Evolutionary conservation across 2,888 invertebrate species (phyloP).

Genomic region (Tortricodes alternella): DNA sequence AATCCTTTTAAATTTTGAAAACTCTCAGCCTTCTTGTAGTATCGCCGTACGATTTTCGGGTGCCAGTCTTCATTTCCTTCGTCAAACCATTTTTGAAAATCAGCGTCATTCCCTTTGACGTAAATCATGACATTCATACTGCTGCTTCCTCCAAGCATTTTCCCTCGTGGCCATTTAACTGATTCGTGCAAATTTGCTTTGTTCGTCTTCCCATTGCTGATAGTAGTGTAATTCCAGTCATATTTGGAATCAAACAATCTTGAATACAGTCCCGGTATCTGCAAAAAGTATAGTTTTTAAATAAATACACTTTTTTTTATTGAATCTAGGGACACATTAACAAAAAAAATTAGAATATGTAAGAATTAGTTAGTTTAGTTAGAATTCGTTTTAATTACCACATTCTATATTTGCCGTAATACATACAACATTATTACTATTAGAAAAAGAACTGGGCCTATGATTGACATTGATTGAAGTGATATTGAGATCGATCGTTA

Average conservation of each 20-base stretch:
- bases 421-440: too few relatives aligned
- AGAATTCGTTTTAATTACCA: too few relatives aligned
- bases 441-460: too few relatives aligned
- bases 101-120: constrained; percentile 71
- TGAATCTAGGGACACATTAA: too few relatives aligned
- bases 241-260: constrained; percentile 62
- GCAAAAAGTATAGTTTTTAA: constrained; percentile 2
- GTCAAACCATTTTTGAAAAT: constrained; percentile 79
- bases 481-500: too few relatives aligned
- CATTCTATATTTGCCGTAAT: too few relatives aligned
- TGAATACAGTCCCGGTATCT: constrained; percentile 33
- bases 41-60: constrained; percentile 60
- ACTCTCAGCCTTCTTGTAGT: constrained; percentile 78
- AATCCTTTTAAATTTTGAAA: constrained; percentile 47
- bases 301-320: background rate
- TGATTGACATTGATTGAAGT: too few relatives aligned
- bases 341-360: too few relatives aligned
- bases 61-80: constrained; percentile 81
- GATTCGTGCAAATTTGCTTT: constrained; percentile 78
- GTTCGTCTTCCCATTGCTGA: constrained; percentile 87
- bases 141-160: constrained; percentile 83
- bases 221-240: constrained; percentile 93
- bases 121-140: constrained; percentile 83
- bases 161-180: constrained; percentile 83
- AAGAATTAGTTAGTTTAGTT: too few relatives aligned